Evolutionary conservation across 2,888 invertebrate genomes (phyloP), one percentile per base, ranked within the genome.

Genomic region (Tachina lurida): DNA sequence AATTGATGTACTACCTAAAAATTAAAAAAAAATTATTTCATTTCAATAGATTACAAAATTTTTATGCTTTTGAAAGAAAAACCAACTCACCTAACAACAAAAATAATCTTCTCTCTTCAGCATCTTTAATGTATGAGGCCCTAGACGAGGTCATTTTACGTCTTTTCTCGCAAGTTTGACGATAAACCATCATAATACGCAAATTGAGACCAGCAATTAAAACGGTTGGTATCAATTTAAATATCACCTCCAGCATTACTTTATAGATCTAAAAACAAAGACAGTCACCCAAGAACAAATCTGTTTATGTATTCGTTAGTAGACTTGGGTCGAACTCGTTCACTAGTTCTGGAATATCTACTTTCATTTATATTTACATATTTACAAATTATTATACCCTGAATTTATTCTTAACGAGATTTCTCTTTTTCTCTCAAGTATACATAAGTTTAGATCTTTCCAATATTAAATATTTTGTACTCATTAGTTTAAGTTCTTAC

Each of bases 161-260:
- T 15, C 95, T 93, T 43, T 94, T 94, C 82, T 95, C 94, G 89
- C 95, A 95, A 5, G 95, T 95, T 87, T 94, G 93, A 84, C 95
- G 93, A 91, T 95, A 96, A 10, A 94, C 95, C 87, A 95, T 93
- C 93, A 95, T 94, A 88, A 96, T 96, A 77, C 95, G 93, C 47
- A 95, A 91, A 91, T 95, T 95, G 78, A 95, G 93, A 8, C 94
- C 95, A 0, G 95, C 95, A 68, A 96, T 93, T 19, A 95, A 91
- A 49, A 95, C 93, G 12, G 95, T 95, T n/a, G 96, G 95, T 17
- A 95, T 94, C 52, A 96, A 94, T 91, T 95, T 95, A 90, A 95
- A 96, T 47, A 95, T 93, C 41, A 95, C 92, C 89, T 95, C 95
- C 82, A 95, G 92, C 75, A 95, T 92, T 74, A 95, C 94, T 89